phyloP scores from a whole-genome alignment of 1,140 invertebrate species.

The Zophobas atratus region DNA sequence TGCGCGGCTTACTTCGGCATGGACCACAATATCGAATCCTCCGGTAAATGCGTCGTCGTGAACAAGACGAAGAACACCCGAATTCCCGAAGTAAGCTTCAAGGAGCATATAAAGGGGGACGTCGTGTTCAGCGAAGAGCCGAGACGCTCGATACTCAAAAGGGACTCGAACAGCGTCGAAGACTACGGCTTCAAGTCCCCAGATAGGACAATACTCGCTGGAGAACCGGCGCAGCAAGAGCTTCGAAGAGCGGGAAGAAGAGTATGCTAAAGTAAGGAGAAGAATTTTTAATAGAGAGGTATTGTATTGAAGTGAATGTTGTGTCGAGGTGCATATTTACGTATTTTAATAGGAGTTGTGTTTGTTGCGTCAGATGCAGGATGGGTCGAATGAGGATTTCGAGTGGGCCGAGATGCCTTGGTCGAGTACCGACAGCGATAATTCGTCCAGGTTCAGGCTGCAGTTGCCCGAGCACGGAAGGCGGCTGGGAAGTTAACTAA shows the following conservation, averaged over 20 bases:
- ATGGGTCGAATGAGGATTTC: slow-evolving; percentile 64
- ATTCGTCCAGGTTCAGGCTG: slow-evolving; percentile 58
- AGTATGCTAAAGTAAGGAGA: slow-evolving; percentile 86
- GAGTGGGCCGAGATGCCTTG: slow-evolving; percentile 65
- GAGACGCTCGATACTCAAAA: slow-evolving; percentile 85
- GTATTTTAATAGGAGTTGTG: slow-evolving; percentile 35
- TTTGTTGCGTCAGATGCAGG: slow-evolving; percentile 61
- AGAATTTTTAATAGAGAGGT: slow-evolving; percentile 82
- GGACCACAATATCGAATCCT: slow-evolving; percentile 93
- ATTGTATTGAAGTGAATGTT: not conserved
- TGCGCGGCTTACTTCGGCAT: slow-evolving; percentile 94
- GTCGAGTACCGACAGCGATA: slow-evolving; percentile 66
- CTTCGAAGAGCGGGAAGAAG: slow-evolving; percentile 91
- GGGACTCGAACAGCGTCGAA: slow-evolving; percentile 85
- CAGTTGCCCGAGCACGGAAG: slow-evolving; percentile 61
- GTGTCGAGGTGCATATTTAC: slow-evolving; percentile 1
- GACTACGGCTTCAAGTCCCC: slow-evolving; percentile 76
- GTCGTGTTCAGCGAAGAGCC: slow-evolving; percentile 77
- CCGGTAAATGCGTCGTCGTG: slow-evolving; percentile 88
- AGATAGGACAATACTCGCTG: slow-evolving; percentile 75
- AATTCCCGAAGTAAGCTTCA: slow-evolving; percentile 77
- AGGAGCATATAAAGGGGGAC: slow-evolving; percentile 75
- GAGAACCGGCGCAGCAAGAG: slow-evolving; percentile 86
- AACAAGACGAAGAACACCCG: slow-evolving; percentile 84
- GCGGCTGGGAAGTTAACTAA: slow-evolving; percentile 59